These are phyloP conservation scores for Slavum lentiscoides DNA, from an alignment of 2,888 invertebrate genomes.

Conservation along the genomic window DNA sequence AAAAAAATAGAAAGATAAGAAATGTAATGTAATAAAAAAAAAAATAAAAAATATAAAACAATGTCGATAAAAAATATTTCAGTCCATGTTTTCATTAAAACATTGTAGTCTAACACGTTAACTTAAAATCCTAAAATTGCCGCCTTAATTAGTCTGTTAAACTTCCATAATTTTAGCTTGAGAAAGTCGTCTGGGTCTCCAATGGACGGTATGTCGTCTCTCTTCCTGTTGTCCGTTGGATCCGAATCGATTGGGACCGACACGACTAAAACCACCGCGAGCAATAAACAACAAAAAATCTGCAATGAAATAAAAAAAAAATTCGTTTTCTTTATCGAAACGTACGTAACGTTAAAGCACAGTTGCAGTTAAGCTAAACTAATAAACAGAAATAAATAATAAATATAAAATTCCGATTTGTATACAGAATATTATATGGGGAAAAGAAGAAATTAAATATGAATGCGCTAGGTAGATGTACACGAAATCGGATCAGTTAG, in stretches of 20 bases:
- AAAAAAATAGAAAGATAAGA: too few species aligned
- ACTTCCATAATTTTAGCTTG: conserved; percentile 26
- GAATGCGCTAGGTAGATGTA: too few species aligned
- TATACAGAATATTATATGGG: too few species aligned
- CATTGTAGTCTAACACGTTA: neutral
- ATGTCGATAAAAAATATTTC: conserved; percentile 5
- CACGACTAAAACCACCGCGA: conserved; percentile 19
- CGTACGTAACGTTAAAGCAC: too few species aligned
- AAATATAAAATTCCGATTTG: too few species aligned
- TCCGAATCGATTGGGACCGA: conserved; percentile 38
- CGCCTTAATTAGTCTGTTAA: neutral
- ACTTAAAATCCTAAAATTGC: conserved; percentile 21
- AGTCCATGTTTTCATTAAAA: conserved; percentile 17
- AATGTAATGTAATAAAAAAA: too few species aligned
- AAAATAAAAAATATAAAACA: neutral
- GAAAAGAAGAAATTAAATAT: too few species aligned
- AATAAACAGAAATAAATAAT: too few species aligned
- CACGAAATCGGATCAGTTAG: too few species aligned
- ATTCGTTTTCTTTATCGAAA: too few species aligned
- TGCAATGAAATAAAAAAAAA: neutral
- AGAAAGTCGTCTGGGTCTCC: conserved; percentile 32
- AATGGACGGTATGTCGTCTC: conserved; percentile 41
- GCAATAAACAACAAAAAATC: conserved; percentile 32
- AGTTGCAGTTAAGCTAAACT: too few species aligned
- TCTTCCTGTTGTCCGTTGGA: conserved; percentile 39